These are phyloP conservation scores for Eulemur coronatus DNA, from an alignment of 2,797 vertebrate genomes.

Conservation along the genomic window DNA sequence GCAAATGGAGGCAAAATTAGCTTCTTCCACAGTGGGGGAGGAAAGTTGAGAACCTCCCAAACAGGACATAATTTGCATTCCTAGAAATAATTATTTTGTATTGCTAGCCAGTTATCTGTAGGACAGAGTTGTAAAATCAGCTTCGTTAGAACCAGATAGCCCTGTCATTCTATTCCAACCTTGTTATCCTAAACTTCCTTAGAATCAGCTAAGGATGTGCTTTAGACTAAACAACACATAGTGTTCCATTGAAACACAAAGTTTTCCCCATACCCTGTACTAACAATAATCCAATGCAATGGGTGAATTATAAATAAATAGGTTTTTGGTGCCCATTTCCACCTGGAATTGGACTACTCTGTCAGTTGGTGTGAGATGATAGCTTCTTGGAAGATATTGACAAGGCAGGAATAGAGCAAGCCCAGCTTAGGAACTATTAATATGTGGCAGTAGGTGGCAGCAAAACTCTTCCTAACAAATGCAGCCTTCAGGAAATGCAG, in stretches of 20 bases:
- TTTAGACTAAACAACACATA: neutral
- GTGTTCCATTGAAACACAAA: neutral
- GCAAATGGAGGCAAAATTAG: neutral
- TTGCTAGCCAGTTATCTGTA: neutral
- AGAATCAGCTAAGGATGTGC: neutral
- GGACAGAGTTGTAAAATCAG: neutral
- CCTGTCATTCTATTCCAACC: neutral
- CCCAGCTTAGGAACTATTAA: neutral
- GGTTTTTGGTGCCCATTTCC: neutral
- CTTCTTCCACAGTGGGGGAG: neutral
- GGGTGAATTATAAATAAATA: neutral
- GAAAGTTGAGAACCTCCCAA: neutral
- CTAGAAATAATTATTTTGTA: neutral
- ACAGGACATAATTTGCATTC: neutral
- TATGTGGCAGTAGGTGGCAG: constrained; percentile 62
- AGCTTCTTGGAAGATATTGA: neutral
- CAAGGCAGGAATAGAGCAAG: neutral
- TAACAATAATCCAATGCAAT: neutral
- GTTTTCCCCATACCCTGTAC: neutral
- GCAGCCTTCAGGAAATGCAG: neutral
- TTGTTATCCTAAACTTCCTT: neutral
- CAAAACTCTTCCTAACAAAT: neutral
- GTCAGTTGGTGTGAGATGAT: neutral
- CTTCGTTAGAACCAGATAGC: neutral
- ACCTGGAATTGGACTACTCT: neutral